Conservation (phyloP, 2,797 vertebrate species). For the Peromyscus melanophrys region DNA sequence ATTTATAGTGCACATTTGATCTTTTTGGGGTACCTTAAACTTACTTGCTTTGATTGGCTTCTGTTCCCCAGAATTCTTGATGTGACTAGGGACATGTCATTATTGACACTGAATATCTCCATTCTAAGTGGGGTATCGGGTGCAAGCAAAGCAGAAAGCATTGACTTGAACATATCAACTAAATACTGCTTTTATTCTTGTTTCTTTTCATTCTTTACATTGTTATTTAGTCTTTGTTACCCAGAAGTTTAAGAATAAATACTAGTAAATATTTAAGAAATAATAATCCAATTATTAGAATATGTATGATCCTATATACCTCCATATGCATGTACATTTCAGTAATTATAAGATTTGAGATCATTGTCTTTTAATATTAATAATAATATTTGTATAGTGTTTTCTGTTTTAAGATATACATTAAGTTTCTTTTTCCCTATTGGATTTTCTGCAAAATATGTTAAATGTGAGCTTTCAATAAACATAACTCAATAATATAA, state of each 20-base stretch:
- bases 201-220: background rate
- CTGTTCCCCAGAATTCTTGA: background rate
- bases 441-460: background rate
- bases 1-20: background rate
- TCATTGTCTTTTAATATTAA: background rate
- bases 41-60: slow-evolving; percentile 34
- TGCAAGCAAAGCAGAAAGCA: slow-evolving; percentile 85
- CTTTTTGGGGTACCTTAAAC: slow-evolving; percentile 12
- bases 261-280: background rate
- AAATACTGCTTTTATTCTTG: background rate
- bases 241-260: background rate
- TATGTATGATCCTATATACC: background rate
- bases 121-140: slow-evolving; percentile 82
- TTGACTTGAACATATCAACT: background rate
- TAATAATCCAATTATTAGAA: background rate
- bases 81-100: slow-evolving; percentile 89
- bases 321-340: background rate
- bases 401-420: background rate
- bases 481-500: background rate
- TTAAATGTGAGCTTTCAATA: background rate
- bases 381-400: background rate
- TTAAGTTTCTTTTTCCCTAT: background rate
- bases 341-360: background rate
- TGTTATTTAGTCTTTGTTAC: background rate
- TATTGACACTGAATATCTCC: slow-evolving; percentile 89